These are phyloP conservation scores for Indicator maculatus DNA, from an alignment of 2,113 vertebrate species.

Conservation along the genomic window DNA sequence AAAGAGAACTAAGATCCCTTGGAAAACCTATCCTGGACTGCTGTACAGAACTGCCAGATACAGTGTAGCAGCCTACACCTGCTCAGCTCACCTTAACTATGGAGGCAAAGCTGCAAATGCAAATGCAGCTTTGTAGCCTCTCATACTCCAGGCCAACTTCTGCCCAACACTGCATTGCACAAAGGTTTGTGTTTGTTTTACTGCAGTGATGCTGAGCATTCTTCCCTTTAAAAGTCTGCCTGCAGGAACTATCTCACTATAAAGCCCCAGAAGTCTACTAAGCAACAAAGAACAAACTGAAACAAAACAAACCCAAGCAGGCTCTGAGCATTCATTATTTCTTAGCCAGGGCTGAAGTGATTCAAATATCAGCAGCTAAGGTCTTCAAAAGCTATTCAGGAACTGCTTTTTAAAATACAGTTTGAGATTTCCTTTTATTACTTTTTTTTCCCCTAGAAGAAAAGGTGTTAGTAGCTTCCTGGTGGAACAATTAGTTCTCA, in stretches of 20 bases:
- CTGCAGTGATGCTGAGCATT: not conserved
- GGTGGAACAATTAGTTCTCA: not conserved
- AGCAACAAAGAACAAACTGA: constrained; percentile 48
- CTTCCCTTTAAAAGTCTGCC: constrained; percentile 2
- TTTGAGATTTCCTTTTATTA: not conserved
- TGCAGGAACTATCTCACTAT: not conserved
- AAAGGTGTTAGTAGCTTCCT: not conserved
- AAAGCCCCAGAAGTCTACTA: constrained; percentile 13
- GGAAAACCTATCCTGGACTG: not conserved
- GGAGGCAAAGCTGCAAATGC: not conserved
- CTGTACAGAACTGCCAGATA: not conserved
- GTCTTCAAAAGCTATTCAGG: not conserved
- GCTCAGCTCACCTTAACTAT: not conserved
- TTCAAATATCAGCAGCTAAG: not conserved
- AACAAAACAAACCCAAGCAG: constrained; percentile 22
- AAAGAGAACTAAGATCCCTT: not conserved
- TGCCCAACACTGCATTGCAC: not conserved
- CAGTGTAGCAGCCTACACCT: not conserved
- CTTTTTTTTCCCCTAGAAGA: not conserved
- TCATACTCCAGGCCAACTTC: not conserved
- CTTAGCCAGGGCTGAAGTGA: not conserved
- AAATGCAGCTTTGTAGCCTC: not conserved
- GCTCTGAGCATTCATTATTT: not conserved
- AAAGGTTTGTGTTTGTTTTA: not conserved
- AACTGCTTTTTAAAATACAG: not conserved